Evolutionary conservation across 2,113 vertebrate species (phyloP).

Genomic region (Antechinus flavipes): DNA sequence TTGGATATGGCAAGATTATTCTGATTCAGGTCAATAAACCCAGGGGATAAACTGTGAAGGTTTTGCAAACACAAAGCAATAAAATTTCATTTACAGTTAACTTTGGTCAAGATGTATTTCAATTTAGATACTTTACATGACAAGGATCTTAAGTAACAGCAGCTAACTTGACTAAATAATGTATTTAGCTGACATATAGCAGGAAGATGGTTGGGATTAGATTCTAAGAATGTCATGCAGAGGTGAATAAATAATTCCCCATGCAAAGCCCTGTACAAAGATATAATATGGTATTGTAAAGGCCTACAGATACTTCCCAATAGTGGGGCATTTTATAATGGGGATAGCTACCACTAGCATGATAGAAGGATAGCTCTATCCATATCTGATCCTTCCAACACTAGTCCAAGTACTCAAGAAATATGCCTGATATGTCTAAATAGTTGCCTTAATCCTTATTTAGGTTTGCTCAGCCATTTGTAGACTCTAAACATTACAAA

Average conservation of each 20-base stretch:
- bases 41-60: neutral
- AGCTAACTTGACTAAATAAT: constrained; percentile 18
- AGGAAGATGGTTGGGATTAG: neutral
- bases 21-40: neutral
- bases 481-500: constrained; percentile 76
- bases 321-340: constrained; percentile 12
- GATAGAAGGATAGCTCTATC: neutral
- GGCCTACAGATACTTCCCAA: constrained; percentile 23
- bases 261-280: constrained; percentile 47
- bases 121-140: neutral
- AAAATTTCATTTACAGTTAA: constrained; percentile 21
- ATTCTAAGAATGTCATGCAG: constrained; percentile 47
- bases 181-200: constrained; percentile 15
- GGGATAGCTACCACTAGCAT: constrained; percentile 25
- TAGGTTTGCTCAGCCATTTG: constrained; percentile 60
- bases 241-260: constrained; percentile 53
- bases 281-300: constrained; percentile 4
- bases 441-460: constrained; percentile 73
- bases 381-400: no score
- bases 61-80: neutral
- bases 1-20: neutral
- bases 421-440: constrained; percentile 8
- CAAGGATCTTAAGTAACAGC: neutral
- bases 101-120: neutral
- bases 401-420: no score